phyloP scores from a whole-genome alignment of 2,797 vertebrate genomes.

The Austrolebias charrua region DNA sequence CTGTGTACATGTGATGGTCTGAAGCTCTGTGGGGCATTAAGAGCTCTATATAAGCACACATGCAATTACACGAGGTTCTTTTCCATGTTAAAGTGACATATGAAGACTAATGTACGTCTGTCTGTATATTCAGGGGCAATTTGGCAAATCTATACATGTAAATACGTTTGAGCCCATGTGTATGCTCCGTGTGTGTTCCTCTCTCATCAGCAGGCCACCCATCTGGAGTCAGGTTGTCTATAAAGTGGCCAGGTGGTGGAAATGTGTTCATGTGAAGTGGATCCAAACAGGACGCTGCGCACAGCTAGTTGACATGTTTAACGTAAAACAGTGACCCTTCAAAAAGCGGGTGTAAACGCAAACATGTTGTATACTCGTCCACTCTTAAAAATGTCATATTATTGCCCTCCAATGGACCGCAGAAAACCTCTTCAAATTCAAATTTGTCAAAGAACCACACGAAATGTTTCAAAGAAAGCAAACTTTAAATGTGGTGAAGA shows the following conservation, averaged over 20 bases:
- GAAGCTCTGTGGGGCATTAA: background rate
- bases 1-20: constrained; percentile 14
- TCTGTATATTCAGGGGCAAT: background rate
- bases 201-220: constrained; percentile 30
- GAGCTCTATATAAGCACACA: constrained; percentile 1
- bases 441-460: no score
- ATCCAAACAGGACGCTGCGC: constrained; percentile 38
- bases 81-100: background rate
- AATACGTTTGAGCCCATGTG: background rate
- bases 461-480: no score
- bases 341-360: no score
- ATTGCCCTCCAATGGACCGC: no score
- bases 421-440: no score
- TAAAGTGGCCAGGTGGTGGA: constrained; percentile 36
- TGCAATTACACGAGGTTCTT: no score
- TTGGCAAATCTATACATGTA: background rate
- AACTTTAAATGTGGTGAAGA: no score
- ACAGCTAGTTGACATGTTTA: constrained; percentile 1
- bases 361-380: no score
- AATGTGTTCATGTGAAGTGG: constrained; percentile 11
- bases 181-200: constrained; percentile 18
- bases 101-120: background rate
- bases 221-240: constrained; percentile 34
- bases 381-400: no score
- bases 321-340: background rate